Evolutionary conservation across 2,797 vertebrate species (phyloP).

Genomic region (Sphenodon punctatus): DNA sequence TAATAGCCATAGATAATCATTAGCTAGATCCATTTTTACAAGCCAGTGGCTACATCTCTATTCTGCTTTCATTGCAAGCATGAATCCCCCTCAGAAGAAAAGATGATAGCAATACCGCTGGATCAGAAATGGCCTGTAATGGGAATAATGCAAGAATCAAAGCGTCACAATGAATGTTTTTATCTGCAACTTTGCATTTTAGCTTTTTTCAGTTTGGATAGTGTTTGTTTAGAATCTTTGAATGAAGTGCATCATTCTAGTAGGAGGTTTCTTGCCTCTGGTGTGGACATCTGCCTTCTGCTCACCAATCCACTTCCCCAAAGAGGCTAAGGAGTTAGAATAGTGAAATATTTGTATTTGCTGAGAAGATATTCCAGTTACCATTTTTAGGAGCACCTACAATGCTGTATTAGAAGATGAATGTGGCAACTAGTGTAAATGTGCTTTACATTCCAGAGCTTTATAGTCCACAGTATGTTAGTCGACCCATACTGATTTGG

Average conservation of each 20-base stretch:
- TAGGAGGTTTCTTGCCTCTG: slow-evolving; percentile 1
- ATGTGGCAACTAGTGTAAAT: no score
- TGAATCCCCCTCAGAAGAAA: background rate
- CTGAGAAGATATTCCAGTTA: background rate
- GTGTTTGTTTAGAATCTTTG: no score
- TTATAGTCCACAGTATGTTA: no score
- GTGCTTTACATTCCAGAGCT: no score
- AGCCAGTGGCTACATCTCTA: background rate
- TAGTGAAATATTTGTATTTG: background rate
- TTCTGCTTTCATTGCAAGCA: background rate
- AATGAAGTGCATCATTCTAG: slow-evolving; percentile 1
- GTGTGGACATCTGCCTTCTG: background rate
- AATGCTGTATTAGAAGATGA: no score
- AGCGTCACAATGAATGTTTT: slow-evolving; percentile 12
- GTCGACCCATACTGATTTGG: background rate
- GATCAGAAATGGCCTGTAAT: background rate
- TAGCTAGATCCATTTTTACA: background rate
- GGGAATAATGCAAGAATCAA: background rate
- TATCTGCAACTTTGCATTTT: background rate
- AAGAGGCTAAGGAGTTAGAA: background rate
- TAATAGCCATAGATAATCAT: background rate
- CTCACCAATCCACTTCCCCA: background rate
- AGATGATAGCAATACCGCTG: background rate
- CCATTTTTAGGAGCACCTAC: background rate
- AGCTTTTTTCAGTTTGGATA: background rate